phyloP scores from a whole-genome alignment of 2,113 vertebrate species.

The Anarrhichthys ocellatus region DNA sequence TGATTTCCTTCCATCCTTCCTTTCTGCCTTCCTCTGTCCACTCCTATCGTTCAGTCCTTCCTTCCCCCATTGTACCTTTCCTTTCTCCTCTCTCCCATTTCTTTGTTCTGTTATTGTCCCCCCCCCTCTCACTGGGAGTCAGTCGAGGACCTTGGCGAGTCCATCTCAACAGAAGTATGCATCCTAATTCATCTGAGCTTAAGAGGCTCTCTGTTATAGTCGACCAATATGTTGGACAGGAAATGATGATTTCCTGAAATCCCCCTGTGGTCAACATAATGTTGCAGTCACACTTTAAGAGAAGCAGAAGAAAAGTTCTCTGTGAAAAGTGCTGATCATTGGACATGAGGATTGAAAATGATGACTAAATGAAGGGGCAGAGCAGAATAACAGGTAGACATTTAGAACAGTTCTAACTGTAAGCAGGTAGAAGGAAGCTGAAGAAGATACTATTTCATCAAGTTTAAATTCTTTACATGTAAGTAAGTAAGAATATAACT shows the following conservation, averaged over 20 bases:
- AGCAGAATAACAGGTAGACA: too few relatives aligned
- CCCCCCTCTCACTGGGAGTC: neutral
- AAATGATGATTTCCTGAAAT: constrained; percentile 22
- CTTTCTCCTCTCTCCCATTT: neutral
- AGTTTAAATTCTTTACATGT: too few relatives aligned
- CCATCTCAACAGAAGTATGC: neutral
- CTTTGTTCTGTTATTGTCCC: neutral
- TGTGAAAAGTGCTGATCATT: neutral
- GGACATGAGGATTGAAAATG: too few relatives aligned
- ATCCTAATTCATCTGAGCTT: neutral
- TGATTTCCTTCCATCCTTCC: too few relatives aligned
- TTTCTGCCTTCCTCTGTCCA: neutral
- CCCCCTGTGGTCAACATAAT: neutral
- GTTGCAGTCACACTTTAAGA: neutral
- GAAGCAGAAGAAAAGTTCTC: neutral
- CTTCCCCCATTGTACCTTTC: neutral
- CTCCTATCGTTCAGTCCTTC: too few relatives aligned
- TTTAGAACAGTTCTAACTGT: too few relatives aligned
- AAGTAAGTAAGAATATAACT: too few relatives aligned
- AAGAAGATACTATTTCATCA: too few relatives aligned
- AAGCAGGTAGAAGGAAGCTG: too few relatives aligned
- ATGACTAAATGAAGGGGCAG: neutral
- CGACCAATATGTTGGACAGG: constrained; percentile 5
- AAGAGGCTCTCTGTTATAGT: constrained; percentile 21
- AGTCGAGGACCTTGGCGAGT: neutral